phyloP scores from a whole-genome alignment of 2,113 vertebrate species.

The Brachyistius frenatus region DNA sequence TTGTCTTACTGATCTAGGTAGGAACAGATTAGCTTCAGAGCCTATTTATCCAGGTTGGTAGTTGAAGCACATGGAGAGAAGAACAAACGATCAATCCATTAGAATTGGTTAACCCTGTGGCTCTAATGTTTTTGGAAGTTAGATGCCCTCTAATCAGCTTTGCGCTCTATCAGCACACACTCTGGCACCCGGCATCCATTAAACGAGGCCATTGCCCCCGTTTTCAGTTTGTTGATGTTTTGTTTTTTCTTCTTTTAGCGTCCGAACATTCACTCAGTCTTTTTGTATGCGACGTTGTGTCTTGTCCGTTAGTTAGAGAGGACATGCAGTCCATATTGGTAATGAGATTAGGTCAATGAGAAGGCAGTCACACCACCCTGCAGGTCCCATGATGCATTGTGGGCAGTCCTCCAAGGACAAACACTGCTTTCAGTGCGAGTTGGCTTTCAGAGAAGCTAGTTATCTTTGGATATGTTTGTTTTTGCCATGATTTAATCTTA shows the following conservation, averaged over 20 bases:
- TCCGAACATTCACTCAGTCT: conserved; percentile 36
- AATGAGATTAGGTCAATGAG: conserved; percentile 59
- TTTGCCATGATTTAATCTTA: not conserved
- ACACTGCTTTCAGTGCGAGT: not conserved
- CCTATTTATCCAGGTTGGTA: conserved; percentile 72
- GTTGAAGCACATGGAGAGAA: conserved; percentile 60
- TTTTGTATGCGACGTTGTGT: conserved; percentile 42
- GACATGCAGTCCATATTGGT: conserved; percentile 47
- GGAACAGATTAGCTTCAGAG: conserved; percentile 63
- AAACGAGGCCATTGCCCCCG: conserved; percentile 39
- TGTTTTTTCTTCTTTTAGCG: conserved; percentile 5
- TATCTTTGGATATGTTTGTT: not conserved
- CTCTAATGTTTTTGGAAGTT: conserved; percentile 67
- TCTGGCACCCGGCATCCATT: conserved; percentile 60
- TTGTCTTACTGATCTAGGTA: conserved; percentile 65
- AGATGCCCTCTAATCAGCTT: conserved; percentile 66
- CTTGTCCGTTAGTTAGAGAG: conserved; percentile 45
- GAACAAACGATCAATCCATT: conserved; percentile 67
- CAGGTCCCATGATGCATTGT: conserved; percentile 57
- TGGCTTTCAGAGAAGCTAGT: not conserved
- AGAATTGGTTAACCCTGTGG: conserved; percentile 60
- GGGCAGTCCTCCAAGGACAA: conserved; percentile 1
- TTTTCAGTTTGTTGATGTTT: conserved; percentile 22
- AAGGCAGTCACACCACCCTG: conserved; percentile 28
- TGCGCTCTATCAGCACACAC: conserved; percentile 53